phyloP scores from a whole-genome alignment of 2,113 vertebrate genomes.

The Trachemys scripta region DNA sequence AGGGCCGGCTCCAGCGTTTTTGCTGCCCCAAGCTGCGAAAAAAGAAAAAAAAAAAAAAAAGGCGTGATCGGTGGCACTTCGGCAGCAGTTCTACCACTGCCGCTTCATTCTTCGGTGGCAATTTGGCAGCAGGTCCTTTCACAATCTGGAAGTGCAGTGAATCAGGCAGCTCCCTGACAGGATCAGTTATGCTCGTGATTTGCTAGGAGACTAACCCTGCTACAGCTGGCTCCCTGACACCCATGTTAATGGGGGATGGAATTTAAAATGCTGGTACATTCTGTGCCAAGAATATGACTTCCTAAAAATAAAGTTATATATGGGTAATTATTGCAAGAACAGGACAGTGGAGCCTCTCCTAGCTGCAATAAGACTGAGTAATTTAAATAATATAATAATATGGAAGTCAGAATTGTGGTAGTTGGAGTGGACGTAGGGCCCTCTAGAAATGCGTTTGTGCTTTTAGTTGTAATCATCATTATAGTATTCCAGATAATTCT shows the following conservation, averaged over 20 bases:
- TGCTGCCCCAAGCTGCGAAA: too few relatives aligned
- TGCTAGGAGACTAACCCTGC: too few relatives aligned
- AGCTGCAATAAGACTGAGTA: too few relatives aligned
- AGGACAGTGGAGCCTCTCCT: neutral
- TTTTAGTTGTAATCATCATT: neutral
- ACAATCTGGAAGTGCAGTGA: too few relatives aligned
- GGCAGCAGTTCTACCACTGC: too few relatives aligned
- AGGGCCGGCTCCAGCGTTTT: too few relatives aligned
- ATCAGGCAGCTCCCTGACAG: too few relatives aligned
- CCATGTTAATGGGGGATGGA: rapidly evolving
- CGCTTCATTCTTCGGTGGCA: too few relatives aligned
- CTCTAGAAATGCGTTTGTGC: neutral
- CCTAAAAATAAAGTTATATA: neutral
- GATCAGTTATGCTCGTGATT: too few relatives aligned
- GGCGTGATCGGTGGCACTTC: too few relatives aligned
- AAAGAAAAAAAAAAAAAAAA: too few relatives aligned
- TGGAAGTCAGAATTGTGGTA: neutral
- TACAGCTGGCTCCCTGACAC: neutral
- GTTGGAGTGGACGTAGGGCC: neutral
- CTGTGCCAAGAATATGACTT: neutral
- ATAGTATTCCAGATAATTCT: neutral
- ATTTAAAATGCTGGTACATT: neutral
- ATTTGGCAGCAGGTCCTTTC: too few relatives aligned
- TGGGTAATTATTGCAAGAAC: rapidly evolving
- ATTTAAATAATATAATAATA: neutral